These are phyloP conservation scores for Trachurus trachurus DNA, from an alignment of 2,797 vertebrate species.

Conservation along the genomic window DNA sequence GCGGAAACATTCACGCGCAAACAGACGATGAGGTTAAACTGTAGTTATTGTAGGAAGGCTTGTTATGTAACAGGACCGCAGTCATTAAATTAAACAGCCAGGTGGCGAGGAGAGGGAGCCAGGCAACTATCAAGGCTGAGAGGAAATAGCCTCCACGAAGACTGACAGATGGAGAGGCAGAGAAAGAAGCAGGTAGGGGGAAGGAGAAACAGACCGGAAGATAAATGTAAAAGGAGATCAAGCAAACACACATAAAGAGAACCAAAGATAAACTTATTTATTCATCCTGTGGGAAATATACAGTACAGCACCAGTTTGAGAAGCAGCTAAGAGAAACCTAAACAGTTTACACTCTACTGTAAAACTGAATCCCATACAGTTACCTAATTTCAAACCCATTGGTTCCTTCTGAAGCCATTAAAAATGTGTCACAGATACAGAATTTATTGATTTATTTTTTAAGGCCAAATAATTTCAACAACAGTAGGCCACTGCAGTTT, in stretches of 20 bases:
- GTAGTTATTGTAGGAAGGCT: slow-evolving; percentile 52
- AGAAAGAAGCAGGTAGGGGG: slow-evolving; percentile 51
- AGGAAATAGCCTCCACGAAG: slow-evolving; percentile 59
- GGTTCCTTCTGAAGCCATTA: background rate
- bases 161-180: slow-evolving; percentile 70
- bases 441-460: no score
- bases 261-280: background rate
- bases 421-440: background rate
- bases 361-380: background rate
- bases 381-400: background rate
- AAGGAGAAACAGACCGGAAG: slow-evolving; percentile 48
- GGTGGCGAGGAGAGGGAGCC: slow-evolving; percentile 66
- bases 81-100: slow-evolving; percentile 72
- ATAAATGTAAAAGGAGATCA: slow-evolving; percentile 37
- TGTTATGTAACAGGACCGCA: slow-evolving; percentile 75
- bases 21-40: slow-evolving; percentile 35
- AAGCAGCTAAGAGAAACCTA: slow-evolving; percentile 5
- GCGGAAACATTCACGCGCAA: slow-evolving; percentile 15
- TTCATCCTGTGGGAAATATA: slow-evolving; percentile 23
- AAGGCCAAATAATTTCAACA: background rate
- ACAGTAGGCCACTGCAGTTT: background rate
- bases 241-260: slow-evolving; percentile 15
- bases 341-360: background rate
- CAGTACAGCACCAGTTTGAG: background rate
- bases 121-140: slow-evolving; percentile 67